Evolutionary conservation across 1,140 invertebrate species (phyloP), one percentile per base, ranked within the genome.

Genomic region (Metopolophium dirhodum): DNA sequence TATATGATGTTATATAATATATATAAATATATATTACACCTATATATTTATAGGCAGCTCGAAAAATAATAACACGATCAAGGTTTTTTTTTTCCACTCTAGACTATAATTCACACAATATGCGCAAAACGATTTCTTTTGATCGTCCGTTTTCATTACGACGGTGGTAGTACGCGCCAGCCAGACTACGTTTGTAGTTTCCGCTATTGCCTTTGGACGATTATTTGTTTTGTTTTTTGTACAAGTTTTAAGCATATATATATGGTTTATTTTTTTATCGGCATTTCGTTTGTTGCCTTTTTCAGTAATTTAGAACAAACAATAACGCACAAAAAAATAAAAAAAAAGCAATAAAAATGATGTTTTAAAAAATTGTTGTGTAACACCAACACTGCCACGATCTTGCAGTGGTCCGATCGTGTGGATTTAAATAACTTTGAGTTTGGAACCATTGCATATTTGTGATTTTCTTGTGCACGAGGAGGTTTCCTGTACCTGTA

Each of bases 151-250:
- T 86, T 86, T 86, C 23, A 86, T 86, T 18, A 47, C 26, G 26
- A 7, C 37, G 23, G 23, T 85, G 41, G 37, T 85, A 30, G 41
- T 41, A 11, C 41, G 41, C 26, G 41, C 26, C 26, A 47, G 37
- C 85, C 85, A 47, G 85, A 86, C 61, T 77, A 77, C 85, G 85
- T 86, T 86, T 86, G 85, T 86, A 86, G 85, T 86, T 86, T 86
- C 85, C 45, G 85, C 41, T 86, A 47, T 86, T 47, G 85, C 85
- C 85, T 86, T 86, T 86, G 41, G 41, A 86, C 14, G 41, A 86
- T 47, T 86, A 86, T 86, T 47, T 86, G 85, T 86, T 86, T 86
- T 47, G 37, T 86, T 86, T 86, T 45, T 77, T 30, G 23, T 47
- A 7, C 14, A 86, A 47, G 85, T 26, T 47, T 47, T 1, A 45